Conservation (phyloP, 2,888 invertebrate genomes). For the Pachycephus smyrnensis region DNA sequence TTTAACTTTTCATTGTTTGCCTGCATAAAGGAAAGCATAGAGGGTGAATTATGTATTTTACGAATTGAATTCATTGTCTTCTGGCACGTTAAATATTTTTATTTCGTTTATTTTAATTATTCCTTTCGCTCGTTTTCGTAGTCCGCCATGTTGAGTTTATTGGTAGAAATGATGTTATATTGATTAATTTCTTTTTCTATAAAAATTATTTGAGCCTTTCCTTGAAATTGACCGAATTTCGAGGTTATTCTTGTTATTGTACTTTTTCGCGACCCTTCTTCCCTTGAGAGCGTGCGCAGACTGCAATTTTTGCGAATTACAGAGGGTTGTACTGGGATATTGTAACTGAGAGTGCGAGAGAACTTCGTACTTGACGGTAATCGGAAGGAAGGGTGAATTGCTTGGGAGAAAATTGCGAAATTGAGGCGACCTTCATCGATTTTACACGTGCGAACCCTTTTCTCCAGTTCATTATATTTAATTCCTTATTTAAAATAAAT, state of each 20-base stretch:
- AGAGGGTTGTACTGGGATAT: neutral
- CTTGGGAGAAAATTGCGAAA: neutral
- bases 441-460: slow-evolving; percentile 9
- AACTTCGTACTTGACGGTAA: neutral
- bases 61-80: neutral
- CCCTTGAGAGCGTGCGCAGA: neutral
- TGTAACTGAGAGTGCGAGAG: neutral
- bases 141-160: neutral
- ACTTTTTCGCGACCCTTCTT: neutral
- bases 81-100: neutral
- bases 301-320: neutral
- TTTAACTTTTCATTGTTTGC: neutral
- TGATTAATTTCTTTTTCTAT: neutral
- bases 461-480: slow-evolving; percentile 27
- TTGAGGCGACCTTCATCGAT: neutral
- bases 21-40: neutral
- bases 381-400: neutral
- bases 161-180: too few relatives aligned
- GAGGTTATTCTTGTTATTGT: neutral
- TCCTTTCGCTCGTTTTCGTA: neutral
- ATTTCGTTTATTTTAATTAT: neutral
- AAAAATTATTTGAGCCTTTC: neutral
- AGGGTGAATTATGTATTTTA: neutral
- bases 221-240: neutral
- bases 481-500: slow-evolving; percentile 43